Conservation (phyloP, 2,113 vertebrate genomes). For the Lepidiolamprologus cunningtoni region DNA sequence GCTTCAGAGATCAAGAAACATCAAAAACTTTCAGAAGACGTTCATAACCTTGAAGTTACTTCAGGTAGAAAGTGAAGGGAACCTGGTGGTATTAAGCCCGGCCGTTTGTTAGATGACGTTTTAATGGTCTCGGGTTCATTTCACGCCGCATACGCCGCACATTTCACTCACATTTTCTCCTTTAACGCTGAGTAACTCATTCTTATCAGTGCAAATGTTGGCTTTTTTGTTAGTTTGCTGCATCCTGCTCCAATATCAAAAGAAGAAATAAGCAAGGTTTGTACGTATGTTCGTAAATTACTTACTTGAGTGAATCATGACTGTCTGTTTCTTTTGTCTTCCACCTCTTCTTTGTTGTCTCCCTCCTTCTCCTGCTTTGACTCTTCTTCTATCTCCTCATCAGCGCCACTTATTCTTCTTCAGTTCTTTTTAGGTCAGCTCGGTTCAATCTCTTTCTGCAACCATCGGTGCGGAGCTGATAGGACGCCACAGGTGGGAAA, state of each 20-base stretch:
- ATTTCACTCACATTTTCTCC: neutral
- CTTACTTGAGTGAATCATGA: conserved; percentile 55
- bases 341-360: neutral
- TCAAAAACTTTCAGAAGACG: neutral
- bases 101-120: neutral
- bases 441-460: neutral
- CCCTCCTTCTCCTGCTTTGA: neutral
- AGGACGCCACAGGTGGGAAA: neutral
- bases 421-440: neutral
- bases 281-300: neutral
- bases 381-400: neutral
- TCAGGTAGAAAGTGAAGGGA: neutral
- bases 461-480: neutral
- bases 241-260: neutral
- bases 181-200: neutral
- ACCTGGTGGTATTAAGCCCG: neutral
- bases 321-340: neutral
- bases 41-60: neutral
- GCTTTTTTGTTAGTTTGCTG: neutral
- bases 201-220: neutral
- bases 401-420: neutral
- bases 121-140: neutral
- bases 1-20: neutral
- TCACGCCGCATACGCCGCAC: neutral
- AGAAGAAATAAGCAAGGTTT: neutral